phyloP scores from a whole-genome alignment of 2,113 vertebrate genomes.

The Pangasianodon gigas region DNA sequence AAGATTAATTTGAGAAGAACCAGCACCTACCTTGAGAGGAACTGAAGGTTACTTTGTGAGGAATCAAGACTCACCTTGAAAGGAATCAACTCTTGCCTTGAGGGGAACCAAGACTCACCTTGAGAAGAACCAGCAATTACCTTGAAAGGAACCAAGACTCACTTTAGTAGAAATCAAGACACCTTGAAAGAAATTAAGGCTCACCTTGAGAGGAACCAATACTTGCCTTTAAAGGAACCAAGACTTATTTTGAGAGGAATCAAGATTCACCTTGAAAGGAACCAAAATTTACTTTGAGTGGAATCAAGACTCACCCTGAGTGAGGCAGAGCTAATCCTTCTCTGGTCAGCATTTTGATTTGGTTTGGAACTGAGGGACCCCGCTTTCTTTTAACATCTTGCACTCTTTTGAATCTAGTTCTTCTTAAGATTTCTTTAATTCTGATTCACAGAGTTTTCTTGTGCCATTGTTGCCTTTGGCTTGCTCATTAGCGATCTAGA shows the following conservation, averaged over 20 bases:
- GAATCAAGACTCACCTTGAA: background rate
- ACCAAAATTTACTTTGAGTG: background rate
- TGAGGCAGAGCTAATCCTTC: background rate
- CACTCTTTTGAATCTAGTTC: background rate
- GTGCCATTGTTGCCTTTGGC: background rate
- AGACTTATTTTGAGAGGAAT: background rate
- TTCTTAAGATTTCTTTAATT: background rate
- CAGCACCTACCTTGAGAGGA: background rate
- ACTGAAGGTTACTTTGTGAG: background rate
- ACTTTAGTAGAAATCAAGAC: background rate
- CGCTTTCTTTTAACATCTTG: background rate
- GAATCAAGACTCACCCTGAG: background rate
- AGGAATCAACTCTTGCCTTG: background rate
- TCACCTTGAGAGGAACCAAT: background rate
- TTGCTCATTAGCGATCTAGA: background rate
- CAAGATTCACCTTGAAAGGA: background rate
- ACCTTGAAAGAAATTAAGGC: background rate
- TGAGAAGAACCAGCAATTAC: background rate
- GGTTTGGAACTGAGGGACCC: background rate
- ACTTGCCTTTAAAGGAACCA: background rate
- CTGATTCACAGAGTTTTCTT: background rate
- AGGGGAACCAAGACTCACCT: background rate
- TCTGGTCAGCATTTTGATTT: background rate
- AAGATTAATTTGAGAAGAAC: background rate
- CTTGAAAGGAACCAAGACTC: background rate